phyloP scores from a whole-genome alignment of 1,140 invertebrate species.

The Lucilia cuprina region DNA sequence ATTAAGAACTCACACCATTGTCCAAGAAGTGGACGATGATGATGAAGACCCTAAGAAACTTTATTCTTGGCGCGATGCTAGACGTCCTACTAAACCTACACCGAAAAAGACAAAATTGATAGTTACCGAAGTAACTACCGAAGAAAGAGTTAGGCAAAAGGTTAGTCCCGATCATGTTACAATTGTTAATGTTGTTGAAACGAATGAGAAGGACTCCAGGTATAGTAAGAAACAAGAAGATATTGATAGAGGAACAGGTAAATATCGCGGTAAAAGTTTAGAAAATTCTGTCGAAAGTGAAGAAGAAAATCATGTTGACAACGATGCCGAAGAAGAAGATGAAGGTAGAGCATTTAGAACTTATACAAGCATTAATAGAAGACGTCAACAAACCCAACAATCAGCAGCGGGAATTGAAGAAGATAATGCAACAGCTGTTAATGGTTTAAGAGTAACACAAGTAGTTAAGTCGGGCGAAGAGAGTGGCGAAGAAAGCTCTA shows the following conservation, averaged over 20 bases:
- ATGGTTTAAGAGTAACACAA: neutral
- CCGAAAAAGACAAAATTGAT: slow-evolving; percentile 33
- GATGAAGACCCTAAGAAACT: slow-evolving; percentile 23
- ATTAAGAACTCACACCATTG: neutral
- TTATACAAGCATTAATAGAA: slow-evolving; percentile 12
- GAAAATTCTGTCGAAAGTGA: neutral
- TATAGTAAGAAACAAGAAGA: slow-evolving; percentile 42
- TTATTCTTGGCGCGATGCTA: slow-evolving; percentile 43
- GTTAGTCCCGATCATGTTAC: neutral
- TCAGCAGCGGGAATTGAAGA: neutral
- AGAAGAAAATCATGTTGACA: neutral
- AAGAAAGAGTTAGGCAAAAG: slow-evolving; percentile 1
- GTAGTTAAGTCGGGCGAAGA: neutral
- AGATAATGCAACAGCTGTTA: neutral
- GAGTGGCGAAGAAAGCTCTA: neutral
- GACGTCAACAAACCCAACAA: neutral
- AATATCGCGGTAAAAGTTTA: slow-evolving; percentile 54
- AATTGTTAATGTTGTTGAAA: slow-evolving; percentile 5
- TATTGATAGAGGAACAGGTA: slow-evolving; percentile 37
- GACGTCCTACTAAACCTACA: slow-evolving; percentile 35
- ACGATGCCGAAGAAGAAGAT: neutral
- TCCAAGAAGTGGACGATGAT: neutral
- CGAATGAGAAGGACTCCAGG: slow-evolving; percentile 6
- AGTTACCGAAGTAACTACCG: neutral
- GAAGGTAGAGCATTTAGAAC: slow-evolving; percentile 4